Evolutionary conservation across 2,888 invertebrate genomes (phyloP), one percentile per base, ranked within the genome.

Genomic region (Serripes groenlandicus): DNA sequence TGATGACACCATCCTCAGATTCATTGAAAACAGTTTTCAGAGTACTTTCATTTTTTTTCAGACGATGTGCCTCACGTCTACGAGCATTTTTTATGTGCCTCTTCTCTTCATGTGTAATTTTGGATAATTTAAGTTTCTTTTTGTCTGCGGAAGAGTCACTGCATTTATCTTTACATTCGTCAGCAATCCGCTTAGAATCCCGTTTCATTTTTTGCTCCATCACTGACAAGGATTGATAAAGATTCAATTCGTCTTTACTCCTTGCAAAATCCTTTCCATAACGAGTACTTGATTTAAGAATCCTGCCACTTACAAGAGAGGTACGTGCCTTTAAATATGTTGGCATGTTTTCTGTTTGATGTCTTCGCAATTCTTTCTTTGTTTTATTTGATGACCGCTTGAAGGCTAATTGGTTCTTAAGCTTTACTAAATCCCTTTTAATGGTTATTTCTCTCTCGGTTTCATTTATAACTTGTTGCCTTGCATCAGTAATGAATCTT

Each of bases 1-100:
- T 85, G 3, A 85, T 64, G 26, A 85, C 81, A 35, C 78, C 81
- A 54, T 84, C 84, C 28, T 37, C 60, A 21, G 11, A 21, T 5
- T 37, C 34, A 69, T 64, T 3, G 18, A 64, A 34, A 21, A 15
- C 15, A 15, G 11, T 68, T 23, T 49, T 28, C 42, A 11, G 18
- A 0, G 30, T 32, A 9, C 23, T 68, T 68, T 42, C 30, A 18
- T 15, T 4, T 42, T 4, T 7, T 37, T 68, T 68, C 23, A 37
- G 68, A 23, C 26, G 5, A 68, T 37, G 15, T n/a, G 5, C 21
- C 18, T 42, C 68, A 15, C 68, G 35, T 37, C 68, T 68, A 21
- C 68, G 35, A 23, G 68, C 21, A 35, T 68, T 68, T 21, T n/a
- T n/a, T n/a, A n/a, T n/a, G n/a, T n/a, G n/a, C n/a, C n/a, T n/a